A percentile compares a stretch with the other conserved stretches of the same genome.
These are phyloP conservation scores for Sapajus apella DNA, from an alignment of 2,113 vertebrate species.

Conservation along the genomic window DNA sequence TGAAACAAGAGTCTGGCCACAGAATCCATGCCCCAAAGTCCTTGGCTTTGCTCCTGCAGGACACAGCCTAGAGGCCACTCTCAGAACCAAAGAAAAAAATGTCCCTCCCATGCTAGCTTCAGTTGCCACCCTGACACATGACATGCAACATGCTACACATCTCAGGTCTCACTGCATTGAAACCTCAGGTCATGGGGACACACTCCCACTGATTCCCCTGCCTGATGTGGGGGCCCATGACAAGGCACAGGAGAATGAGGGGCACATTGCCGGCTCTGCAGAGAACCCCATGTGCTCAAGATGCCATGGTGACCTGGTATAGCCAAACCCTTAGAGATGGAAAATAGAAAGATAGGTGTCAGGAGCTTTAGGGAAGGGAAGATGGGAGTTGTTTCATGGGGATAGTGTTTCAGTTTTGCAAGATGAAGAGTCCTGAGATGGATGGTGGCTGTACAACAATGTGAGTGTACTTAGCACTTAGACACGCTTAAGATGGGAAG, in stretches of 20 bases:
- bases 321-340: neutral
- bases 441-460: no score
- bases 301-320: accelerated
- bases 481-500: neutral
- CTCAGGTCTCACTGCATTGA: neutral
- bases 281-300: neutral
- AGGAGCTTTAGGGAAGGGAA: accelerated
- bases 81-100: neutral
- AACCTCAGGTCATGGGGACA: neutral
- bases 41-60: neutral
- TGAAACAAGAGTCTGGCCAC: neutral
- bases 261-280: neutral
- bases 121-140: neutral
- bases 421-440: neutral
- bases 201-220: neutral
- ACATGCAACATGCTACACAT: neutral
- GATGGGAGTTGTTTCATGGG: neutral
- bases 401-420: neutral
- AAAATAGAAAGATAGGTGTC: neutral
- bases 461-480: neutral
- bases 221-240: neutral
- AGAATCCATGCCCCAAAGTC: no score
- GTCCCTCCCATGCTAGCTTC: neutral
- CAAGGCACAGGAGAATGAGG: neutral
- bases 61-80: no score